Evolutionary conservation across 1,140 invertebrate genomes (phyloP), one percentile per base, ranked within the genome.

Genomic region (Calycopis cecrops): DNA sequence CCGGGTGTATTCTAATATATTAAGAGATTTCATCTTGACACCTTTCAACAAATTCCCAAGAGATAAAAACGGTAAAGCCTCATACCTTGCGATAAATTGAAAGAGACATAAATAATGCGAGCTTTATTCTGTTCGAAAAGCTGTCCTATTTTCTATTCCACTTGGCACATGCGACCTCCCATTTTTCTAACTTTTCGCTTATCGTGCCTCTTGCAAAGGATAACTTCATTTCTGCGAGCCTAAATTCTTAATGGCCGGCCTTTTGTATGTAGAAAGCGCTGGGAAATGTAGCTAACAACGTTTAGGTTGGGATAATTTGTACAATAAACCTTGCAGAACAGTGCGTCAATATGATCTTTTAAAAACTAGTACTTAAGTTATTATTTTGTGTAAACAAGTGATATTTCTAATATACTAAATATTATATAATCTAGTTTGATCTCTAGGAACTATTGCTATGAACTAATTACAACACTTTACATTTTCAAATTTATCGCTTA

Each of bases 221-320:
- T 65, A 68, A 68, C 56, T 65, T 65, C 42, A 61, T 68, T 68
- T 65, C 14, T 50, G 47, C 53, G 18, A 55, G 44, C 40, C 56
- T 63, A 53, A 68, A 68, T 65, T 63, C 57, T 68, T 68, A 63
- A 65, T 57, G 21, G 48, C 55, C 40, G 48, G 56, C 50, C 60
- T 63, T 69, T 65, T 58, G 56, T 69, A 69, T 69, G 66, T 63
- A 63, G 65, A 68, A 59, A 60, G 48, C 60, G 54, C 35, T 60
- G 37, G n/a, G 11, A 56, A 38, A 44, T 11, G 52, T 40, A 10
- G 44, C n/a, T 12, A 17, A 14, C 3, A 40, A 14, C n/a, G 21
- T 28, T 28, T 28, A 6, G 38, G 35, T 18, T 40, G 21, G 21
- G 6, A 28, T 28, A 28, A 28, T 28, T 3, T 28, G 21, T 28